Conservation (phyloP, 2,113 vertebrate genomes). For the Gorilla gorilla region DNA sequence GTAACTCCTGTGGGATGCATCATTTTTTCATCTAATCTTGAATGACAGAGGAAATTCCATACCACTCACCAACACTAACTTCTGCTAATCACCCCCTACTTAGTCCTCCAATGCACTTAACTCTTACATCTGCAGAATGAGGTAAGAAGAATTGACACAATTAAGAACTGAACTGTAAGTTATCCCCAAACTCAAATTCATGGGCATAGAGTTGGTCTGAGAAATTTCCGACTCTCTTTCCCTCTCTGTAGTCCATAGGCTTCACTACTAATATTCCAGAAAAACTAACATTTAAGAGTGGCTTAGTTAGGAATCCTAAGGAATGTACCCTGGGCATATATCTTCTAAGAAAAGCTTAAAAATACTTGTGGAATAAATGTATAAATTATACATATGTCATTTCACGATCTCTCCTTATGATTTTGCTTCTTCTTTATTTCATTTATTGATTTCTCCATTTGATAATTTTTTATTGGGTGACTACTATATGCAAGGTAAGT, state of each 20-base stretch:
- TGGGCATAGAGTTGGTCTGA: background rate
- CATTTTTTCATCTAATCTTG: background rate
- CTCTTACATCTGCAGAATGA: background rate
- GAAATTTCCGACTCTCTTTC: background rate
- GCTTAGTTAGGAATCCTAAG: background rate
- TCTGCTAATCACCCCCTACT: background rate
- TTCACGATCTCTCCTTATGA: background rate
- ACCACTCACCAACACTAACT: background rate
- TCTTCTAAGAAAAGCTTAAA: background rate
- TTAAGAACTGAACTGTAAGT: background rate
- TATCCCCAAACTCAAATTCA: background rate
- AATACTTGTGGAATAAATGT: background rate
- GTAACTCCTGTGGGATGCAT: background rate
- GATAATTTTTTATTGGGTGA: background rate
- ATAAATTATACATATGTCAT: background rate
- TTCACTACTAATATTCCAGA: background rate
- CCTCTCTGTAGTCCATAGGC: background rate
- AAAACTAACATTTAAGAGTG: background rate
- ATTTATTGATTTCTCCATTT: background rate
- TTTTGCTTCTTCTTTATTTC: background rate
- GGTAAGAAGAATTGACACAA: background rate
- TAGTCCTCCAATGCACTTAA: background rate
- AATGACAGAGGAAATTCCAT: conserved; percentile 2
- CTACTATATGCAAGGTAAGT: background rate
- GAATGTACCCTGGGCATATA: background rate